phyloP scores from a whole-genome alignment of 2,113 vertebrate species.

The Procavia capensis region DNA sequence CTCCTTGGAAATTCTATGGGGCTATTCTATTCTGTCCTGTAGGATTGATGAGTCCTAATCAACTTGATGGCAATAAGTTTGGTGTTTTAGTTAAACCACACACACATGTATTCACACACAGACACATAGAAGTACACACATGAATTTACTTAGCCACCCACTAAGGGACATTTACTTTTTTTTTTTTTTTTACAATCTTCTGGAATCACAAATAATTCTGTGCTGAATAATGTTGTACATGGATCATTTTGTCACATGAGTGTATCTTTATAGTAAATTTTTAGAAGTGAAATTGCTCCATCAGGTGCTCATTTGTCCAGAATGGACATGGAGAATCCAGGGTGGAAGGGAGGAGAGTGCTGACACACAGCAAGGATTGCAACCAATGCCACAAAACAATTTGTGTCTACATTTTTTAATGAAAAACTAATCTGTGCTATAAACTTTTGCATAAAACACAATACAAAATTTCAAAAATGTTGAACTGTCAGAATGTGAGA shows the following conservation, averaged over 20 bases:
- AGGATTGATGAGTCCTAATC: no score
- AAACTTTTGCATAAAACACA: no score
- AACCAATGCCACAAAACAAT: no score
- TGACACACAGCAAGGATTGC: no score
- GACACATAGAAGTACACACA: background rate
- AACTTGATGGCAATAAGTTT: no score
- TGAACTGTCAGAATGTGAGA: background rate
- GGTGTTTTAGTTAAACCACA: background rate
- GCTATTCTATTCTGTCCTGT: no score
- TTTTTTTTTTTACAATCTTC: background rate
- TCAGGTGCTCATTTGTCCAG: background rate
- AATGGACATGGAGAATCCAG: no score
- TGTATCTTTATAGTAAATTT: background rate
- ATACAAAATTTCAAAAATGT: background rate
- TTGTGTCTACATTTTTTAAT: no score
- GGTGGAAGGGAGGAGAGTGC: no score
- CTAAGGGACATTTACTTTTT: background rate
- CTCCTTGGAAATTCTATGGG: no score
- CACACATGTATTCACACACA: background rate
- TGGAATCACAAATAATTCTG: background rate
- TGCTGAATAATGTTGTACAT: background rate
- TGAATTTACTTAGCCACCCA: background rate
- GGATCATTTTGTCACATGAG: background rate
- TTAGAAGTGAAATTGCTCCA: slow-evolving; percentile 2
- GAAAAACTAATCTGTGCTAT: no score